Evolutionary conservation across 2,888 invertebrate genomes (phyloP), one percentile per base, ranked within the genome.

Genomic region (Caradrina kadenii): DNA sequence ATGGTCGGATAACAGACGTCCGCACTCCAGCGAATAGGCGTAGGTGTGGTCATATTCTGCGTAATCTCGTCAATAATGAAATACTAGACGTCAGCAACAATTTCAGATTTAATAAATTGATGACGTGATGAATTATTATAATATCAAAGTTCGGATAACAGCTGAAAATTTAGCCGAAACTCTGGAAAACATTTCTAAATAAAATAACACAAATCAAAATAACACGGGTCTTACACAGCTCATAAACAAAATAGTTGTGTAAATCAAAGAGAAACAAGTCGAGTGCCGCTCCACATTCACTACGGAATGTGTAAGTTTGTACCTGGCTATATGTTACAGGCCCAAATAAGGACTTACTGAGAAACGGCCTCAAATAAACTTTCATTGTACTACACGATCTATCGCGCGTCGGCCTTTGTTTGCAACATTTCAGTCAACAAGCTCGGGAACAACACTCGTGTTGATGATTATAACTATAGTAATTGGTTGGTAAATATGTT

Each of bases 251-350:
- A 58, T 76, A 56, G 49, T 52, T 39, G 60, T 50, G 79, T 79
- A 58, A 75, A 78, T 73, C 73, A 79, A 75, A 65, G 74, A 62
- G 58, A 66, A 79, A 31, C 54, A 60, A 55, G 69, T 50, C 45
- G 62, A 75, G 49, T 61, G 64, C 21, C 54, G 64, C 21, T 49
- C 50, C 31, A 54, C 39, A 45, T 63, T 54, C 56, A 45, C 55
- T 73, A 39, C 39, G 13, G 56, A 65, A 68, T 79, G 58, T 58
- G 39, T 61, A 68, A 63, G 50, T 74, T 58, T 49, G 58, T 67
- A 64, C 63, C 62, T 59, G 39, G 35, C 52, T 67, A 48, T 60
- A 42, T 68, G 67, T 58, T 50, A 63, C 53, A 48, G 52, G 10
- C 42, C 64, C 62, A 62, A 74, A 79, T 64, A 61, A 31, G 62